Conservation (phyloP, 1,140 invertebrate species). For the Nephila pilipes region DNA sequence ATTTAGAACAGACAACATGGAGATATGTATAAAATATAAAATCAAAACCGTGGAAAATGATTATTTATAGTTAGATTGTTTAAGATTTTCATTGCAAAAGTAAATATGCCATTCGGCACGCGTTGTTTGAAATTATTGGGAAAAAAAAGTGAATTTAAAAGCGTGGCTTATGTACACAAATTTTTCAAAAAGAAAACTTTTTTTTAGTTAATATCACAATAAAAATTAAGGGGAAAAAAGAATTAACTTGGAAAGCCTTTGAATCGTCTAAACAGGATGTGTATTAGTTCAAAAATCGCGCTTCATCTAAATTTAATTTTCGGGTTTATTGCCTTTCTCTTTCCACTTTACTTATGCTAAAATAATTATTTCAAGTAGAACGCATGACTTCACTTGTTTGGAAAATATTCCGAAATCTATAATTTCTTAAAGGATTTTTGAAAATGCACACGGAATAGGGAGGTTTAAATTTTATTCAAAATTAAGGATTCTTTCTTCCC, state of each 20-base stretch:
- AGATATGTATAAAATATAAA: background rate
- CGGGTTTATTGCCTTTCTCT: background rate
- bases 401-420: background rate
- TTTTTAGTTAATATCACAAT: background rate
- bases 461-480: too few relatives aligned
- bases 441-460: too few relatives aligned
- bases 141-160: background rate
- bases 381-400: slow-evolving; percentile 22
- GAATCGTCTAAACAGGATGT: background rate
- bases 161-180: background rate
- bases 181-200: background rate
- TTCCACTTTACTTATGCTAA: background rate
- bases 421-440: background rate
- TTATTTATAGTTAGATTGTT: background rate
- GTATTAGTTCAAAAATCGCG: background rate
- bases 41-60: slow-evolving; percentile 12
- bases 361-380: background rate
- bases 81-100: background rate
- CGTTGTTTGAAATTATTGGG: slow-evolving; percentile 3
- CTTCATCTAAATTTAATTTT: slow-evolving; percentile 3
- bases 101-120: background rate
- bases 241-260: background rate
- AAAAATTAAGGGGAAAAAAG: background rate
- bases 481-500: too few relatives aligned
- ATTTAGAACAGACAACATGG: background rate